Percentiles rank a stretch among this genome's conserved stretches.
Conservation (phyloP, 2,113 vertebrate genomes). For the Ptychochromis oligacanthus region DNA sequence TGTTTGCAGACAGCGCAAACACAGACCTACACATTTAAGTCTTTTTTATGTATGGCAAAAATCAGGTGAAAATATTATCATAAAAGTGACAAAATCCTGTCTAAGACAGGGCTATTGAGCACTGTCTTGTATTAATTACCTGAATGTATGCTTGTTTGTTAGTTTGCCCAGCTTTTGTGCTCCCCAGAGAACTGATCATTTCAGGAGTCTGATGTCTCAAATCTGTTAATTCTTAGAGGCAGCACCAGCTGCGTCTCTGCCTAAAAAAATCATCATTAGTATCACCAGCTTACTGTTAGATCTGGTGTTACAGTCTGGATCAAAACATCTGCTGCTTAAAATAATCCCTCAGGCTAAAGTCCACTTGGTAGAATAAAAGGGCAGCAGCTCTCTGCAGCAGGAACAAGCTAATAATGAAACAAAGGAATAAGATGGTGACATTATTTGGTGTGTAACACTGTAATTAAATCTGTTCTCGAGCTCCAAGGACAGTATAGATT, state of each 20-base stretch:
- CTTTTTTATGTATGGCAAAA: not conserved
- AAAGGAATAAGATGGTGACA: conserved; percentile 30
- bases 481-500: conserved; percentile 29
- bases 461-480: conserved; percentile 46
- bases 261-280: conserved; percentile 32
- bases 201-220: not conserved
- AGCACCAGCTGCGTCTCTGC: not conserved
- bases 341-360: not conserved
- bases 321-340: conserved; percentile 33
- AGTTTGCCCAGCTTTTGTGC: not conserved
- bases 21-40: too few relatives aligned
- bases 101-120: not conserved
- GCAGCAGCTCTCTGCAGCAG: not conserved
- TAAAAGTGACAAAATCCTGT: not conserved
- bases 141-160: not conserved
- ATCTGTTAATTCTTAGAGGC: not conserved
- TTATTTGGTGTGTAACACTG: conserved; percentile 32
- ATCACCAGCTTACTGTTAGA: conserved; percentile 30
- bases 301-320: not conserved
- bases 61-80: not conserved
- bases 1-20: not conserved
- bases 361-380: conserved; percentile 6
- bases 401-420: conserved; percentile 13
- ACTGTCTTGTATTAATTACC: not conserved
- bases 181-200: not conserved